A percentile compares a stretch with the other conserved stretches of the same genome.
Conservation (phyloP, 2,888 invertebrate species). For the Melanotus villosus region DNA sequence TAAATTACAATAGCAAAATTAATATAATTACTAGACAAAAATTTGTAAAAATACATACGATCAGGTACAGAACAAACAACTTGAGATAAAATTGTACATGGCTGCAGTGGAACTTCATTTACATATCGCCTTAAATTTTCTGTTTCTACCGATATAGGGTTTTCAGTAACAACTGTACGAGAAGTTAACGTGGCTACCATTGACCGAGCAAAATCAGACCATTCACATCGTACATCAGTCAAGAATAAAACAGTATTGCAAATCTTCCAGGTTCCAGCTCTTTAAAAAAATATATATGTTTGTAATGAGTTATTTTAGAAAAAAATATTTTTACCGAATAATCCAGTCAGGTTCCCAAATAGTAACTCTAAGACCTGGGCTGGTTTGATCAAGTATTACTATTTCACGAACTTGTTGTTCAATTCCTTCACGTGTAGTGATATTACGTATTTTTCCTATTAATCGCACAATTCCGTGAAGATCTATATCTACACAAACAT, state of each 20-base stretch:
- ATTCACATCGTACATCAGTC: conserved; percentile 77
- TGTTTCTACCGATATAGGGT: conserved; percentile 78
- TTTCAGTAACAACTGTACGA: conserved; percentile 79
- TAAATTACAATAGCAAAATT: conserved; percentile 58
- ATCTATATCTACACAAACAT: conserved; percentile 22
- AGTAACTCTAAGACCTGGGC: conserved; percentile 73
- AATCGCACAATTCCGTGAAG: conserved; percentile 19
- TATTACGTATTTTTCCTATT: conserved; percentile 24
- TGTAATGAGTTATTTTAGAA: neutral
- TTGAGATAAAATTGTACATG: neutral
- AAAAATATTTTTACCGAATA: conserved; percentile 67
- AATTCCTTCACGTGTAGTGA: conserved; percentile 75
- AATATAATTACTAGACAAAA: neutral
- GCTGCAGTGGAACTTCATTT: neutral
- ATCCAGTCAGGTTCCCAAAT: conserved; percentile 83
- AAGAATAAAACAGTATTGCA: conserved; percentile 80
- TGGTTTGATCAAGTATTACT: conserved; percentile 77
- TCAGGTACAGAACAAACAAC: conserved; percentile 61
- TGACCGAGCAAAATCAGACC: conserved; percentile 71
- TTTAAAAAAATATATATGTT: conserved; percentile 52
- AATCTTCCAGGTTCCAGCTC: conserved; percentile 78
- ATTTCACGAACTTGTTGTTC: conserved; percentile 75
- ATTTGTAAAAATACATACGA: conserved; percentile 61
- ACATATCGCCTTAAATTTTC: conserved; percentile 67
- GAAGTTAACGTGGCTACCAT: conserved; percentile 70